Evolutionary conservation across 2,113 vertebrate species (phyloP).

Genomic region (Podarcis muralis): DNA sequence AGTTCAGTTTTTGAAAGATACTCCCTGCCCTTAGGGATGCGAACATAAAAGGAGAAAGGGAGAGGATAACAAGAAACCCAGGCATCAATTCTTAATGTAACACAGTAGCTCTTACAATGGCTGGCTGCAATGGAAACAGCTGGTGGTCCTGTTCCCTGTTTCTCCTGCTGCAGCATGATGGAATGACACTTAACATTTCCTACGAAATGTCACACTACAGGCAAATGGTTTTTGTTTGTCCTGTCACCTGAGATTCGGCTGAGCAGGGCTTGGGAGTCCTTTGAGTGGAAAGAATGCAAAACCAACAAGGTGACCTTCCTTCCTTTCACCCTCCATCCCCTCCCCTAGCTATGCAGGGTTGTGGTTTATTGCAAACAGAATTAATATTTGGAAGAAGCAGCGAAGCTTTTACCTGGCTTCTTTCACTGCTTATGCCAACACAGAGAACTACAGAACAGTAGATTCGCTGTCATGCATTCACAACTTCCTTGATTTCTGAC

Average conservation of each 20-base stretch:
- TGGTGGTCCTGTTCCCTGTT: background rate
- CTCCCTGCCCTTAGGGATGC: background rate
- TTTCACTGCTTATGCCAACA: slow-evolving; percentile 2
- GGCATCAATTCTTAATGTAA: background rate
- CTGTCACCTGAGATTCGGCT: background rate
- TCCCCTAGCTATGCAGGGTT: too few relatives aligned
- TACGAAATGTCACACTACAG: background rate
- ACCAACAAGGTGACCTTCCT: background rate
- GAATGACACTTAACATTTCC: background rate
- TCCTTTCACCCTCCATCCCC: background rate
- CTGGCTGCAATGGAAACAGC: background rate
- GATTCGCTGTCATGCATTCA: background rate
- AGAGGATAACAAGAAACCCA: background rate
- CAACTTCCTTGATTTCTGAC: background rate
- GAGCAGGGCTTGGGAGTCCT: background rate
- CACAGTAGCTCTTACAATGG: background rate
- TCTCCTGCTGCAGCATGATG: background rate
- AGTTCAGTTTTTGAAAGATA: background rate
- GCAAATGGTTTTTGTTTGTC: background rate
- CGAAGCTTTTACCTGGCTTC: background rate
- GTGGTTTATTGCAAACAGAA: background rate
- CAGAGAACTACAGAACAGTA: background rate
- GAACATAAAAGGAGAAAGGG: background rate
- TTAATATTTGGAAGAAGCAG: background rate
- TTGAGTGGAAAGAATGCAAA: background rate